Conservation (phyloP, 2,888 invertebrate genomes). For the Melanophora roralis region DNA sequence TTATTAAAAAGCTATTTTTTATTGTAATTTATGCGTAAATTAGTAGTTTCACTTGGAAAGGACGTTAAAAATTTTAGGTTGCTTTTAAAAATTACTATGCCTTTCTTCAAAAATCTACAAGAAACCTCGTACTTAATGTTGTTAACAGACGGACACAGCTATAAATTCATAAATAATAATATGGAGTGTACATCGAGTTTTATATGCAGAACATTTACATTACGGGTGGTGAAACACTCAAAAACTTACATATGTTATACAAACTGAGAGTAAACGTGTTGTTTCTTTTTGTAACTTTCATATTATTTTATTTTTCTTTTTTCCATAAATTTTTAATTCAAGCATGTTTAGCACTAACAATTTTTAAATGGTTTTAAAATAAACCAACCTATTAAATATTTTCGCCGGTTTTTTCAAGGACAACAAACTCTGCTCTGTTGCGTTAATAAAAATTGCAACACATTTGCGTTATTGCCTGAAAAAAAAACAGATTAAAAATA, state of each 20-base stretch:
- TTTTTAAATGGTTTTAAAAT: slow-evolving; percentile 15
- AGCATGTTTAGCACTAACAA: slow-evolving; percentile 17
- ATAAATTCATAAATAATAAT: no score
- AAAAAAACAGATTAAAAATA: neutral
- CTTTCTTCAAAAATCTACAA: no score
- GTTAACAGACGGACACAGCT: no score
- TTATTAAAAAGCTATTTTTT: no score
- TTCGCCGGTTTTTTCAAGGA: slow-evolving; percentile 55
- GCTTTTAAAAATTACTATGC: no score
- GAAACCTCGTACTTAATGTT: no score
- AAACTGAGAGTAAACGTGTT: slow-evolving; percentile 15
- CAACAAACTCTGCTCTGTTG: slow-evolving; percentile 3
- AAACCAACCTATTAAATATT: slow-evolving; percentile 40
- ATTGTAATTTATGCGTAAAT: no score
- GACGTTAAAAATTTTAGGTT: no score
- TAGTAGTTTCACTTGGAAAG: no score
- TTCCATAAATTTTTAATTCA: neutral
- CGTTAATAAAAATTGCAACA: slow-evolving; percentile 48
- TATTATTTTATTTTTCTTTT: neutral
- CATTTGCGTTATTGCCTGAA: neutral
- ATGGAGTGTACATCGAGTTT: no score
- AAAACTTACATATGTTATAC: neutral
- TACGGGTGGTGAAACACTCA: no score
- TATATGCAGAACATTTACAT: no score
- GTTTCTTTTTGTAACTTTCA: neutral